Evolutionary conservation across 92 coral and sea anemone genomes (phyloP).

Genomic region (Muricea muricata): DNA sequence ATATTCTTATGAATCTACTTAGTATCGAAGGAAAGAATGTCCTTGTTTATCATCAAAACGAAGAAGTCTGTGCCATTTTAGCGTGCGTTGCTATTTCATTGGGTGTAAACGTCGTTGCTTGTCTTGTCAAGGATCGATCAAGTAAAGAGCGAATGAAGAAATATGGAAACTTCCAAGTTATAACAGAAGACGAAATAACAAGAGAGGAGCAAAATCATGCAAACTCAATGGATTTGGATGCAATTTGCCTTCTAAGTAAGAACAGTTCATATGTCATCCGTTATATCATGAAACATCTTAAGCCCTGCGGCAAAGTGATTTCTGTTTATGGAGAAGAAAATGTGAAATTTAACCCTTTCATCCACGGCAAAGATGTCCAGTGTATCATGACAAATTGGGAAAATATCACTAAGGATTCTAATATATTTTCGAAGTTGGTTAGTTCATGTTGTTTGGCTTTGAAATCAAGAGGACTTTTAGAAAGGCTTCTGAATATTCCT

Average conservation of each 20-base stretch:
- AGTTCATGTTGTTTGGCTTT: constrained; percentile 29
- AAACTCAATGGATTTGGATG: constrained; percentile 12
- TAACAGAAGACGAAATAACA: constrained; percentile 1
- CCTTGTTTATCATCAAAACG: background rate
- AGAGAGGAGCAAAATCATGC: background rate
- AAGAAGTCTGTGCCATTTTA: background rate
- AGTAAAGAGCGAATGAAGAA: background rate
- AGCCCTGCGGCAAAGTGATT: constrained; percentile 59
- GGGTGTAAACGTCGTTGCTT: background rate
- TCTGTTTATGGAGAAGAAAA: constrained; percentile 34
- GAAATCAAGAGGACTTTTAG: constrained; percentile 40
- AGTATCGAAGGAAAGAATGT: constrained; percentile 8
- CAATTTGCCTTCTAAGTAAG: constrained; percentile 58
- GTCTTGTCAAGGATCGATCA: background rate
- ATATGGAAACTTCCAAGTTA: background rate
- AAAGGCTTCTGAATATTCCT: constrained; percentile 29
- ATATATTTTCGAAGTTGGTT: constrained; percentile 46
- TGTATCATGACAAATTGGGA: constrained; percentile 47
- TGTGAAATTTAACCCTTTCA: constrained; percentile 31
- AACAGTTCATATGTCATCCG: constrained; percentile 42
- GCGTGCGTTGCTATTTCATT: background rate
- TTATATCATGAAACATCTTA: constrained; percentile 49
- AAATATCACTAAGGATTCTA: constrained; percentile 44
- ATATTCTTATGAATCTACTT: constrained; percentile 2
- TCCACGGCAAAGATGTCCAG: constrained; percentile 42